phyloP scores from a whole-genome alignment of 2,888 invertebrate species.

The Noctuana brunneofusca region DNA sequence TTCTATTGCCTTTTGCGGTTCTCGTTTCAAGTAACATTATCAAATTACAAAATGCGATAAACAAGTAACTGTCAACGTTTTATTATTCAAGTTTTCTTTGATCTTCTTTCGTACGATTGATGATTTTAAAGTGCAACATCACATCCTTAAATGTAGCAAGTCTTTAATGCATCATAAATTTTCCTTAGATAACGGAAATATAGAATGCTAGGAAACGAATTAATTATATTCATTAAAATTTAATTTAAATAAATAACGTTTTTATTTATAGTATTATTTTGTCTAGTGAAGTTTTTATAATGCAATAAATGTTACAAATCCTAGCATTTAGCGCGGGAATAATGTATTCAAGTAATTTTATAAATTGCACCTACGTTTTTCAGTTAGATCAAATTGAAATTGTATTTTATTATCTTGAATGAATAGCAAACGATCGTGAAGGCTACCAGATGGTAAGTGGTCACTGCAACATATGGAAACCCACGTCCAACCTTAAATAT shows the following conservation, averaged over 20 bases:
- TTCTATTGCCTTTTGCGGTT: conserved; percentile 22
- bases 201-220: not conserved
- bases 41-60: conserved; percentile 12
- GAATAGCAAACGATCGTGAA: too few species aligned
- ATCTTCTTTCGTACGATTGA: conserved; percentile 6
- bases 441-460: too few species aligned
- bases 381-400: too few species aligned
- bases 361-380: too few species aligned
- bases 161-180: conserved; percentile 3
- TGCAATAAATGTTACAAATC: not conserved
- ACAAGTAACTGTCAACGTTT: conserved; percentile 23
- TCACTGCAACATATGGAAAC: too few species aligned
- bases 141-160: conserved; percentile 4
- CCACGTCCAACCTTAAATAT: too few species aligned
- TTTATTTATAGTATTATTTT: not conserved
- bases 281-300: not conserved
- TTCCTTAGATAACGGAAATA: not conserved
- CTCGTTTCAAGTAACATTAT: conserved; percentile 19
- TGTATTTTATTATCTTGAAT: too few species aligned
- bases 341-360: too few species aligned
- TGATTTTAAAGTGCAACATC: not conserved
- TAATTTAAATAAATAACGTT: not conserved
- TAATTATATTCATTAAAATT: not conserved
- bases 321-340: too few species aligned
- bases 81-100: conserved; percentile 12